These are phyloP conservation scores for Calephelis perditalis DNA, from an alignment of 2,888 invertebrate genomes.

Conservation along the genomic window DNA sequence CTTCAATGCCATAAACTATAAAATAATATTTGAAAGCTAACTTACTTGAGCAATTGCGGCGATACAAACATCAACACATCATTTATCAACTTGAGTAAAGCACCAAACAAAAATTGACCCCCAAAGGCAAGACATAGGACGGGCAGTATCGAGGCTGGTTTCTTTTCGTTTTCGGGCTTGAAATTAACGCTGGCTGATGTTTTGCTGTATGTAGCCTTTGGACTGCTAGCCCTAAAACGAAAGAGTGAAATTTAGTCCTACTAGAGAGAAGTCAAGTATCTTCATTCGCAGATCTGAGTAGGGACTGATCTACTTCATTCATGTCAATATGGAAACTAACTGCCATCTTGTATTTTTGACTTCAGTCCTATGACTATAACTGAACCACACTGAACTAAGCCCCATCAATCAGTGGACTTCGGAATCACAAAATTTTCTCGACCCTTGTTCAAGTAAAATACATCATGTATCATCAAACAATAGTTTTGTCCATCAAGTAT, in stretches of 20 bases:
- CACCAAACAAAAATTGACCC: constrained; percentile 90
- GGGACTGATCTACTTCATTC: too few species aligned
- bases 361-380: too few species aligned
- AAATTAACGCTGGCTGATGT: constrained; percentile 86
- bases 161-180: constrained; percentile 81
- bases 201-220: constrained; percentile 83
- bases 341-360: too few species aligned
- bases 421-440: too few species aligned
- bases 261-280: neutral
- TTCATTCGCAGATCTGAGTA: too few species aligned
- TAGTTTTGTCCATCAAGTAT: too few species aligned
- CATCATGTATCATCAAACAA: too few species aligned
- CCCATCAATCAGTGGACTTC: too few species aligned
- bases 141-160: constrained; percentile 89
- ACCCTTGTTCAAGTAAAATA: too few species aligned
- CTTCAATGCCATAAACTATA: too few species aligned
- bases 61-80: constrained; percentile 93
- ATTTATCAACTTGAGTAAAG: constrained; percentile 88
- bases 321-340: too few species aligned
- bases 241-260: neutral
- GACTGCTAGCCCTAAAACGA: constrained; percentile 45
- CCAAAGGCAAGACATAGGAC: constrained; percentile 93
- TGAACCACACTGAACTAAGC: too few species aligned
- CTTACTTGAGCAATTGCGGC: constrained; percentile 92
- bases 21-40: constrained; percentile 14